Percentiles rank a stretch among this genome's conserved stretches.
Conservation (phyloP, 1,140 invertebrate species). For the Rhyacophila brunnea region DNA sequence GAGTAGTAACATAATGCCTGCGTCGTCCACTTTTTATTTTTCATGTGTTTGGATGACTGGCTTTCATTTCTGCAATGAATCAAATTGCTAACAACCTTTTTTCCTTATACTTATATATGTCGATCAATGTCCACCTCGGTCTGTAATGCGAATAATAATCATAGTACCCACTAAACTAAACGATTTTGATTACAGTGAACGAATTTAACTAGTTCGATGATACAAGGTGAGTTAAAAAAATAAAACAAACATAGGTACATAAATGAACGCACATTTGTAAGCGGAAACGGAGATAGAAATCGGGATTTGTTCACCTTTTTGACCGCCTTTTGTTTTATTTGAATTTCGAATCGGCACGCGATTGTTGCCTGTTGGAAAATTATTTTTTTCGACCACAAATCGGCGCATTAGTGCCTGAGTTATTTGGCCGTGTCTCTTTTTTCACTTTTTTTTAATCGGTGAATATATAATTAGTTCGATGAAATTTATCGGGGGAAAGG, state of each 20-base stretch:
- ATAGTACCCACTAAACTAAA: too few species aligned
- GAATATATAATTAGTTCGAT: constrained; percentile 5
- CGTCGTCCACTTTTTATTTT: too few species aligned
- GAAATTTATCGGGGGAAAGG: neutral
- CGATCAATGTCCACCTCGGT: too few species aligned
- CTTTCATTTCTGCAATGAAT: too few species aligned
- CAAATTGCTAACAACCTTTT: too few species aligned
- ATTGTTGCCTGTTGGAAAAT: constrained; percentile 26
- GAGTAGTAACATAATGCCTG: too few species aligned
- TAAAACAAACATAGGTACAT: constrained; percentile 16
- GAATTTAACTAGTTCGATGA: too few species aligned
- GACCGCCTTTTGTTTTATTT: constrained; percentile 34
- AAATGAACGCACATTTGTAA: constrained; percentile 33
- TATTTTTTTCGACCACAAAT: constrained; percentile 14
- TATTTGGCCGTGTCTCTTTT: neutral
- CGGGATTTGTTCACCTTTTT: constrained; percentile 36
- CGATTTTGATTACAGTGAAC: too few species aligned
- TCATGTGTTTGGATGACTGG: too few species aligned
- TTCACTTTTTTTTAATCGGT: neutral
- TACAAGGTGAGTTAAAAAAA: constrained; percentile 8
- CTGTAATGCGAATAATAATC: too few species aligned
- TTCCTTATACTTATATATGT: too few species aligned
- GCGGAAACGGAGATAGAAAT: constrained; percentile 35
- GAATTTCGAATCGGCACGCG: constrained; percentile 34
- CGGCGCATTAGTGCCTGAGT: constrained; percentile 2